These are phyloP conservation scores for Caenorhabditis drosophilae DNA, from an alignment of 2,888 invertebrate genomes.

Conservation along the genomic window DNA sequence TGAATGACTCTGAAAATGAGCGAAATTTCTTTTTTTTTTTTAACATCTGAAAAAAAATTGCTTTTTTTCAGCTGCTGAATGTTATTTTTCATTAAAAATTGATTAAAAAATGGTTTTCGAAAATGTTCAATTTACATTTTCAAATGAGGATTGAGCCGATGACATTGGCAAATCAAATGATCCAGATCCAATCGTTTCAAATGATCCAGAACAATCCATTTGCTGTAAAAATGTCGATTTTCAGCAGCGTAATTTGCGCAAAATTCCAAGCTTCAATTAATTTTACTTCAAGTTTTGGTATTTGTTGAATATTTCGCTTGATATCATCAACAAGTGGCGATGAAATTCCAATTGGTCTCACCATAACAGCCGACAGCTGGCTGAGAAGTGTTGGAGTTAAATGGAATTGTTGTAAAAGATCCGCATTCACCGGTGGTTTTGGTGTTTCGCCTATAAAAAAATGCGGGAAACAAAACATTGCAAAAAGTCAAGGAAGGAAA, in stretches of 20 bases:
- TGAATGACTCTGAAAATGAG: slow-evolving; percentile 8
- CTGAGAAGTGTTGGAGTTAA: slow-evolving; percentile 20
- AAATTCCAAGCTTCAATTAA: neutral
- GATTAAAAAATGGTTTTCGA: too few relatives aligned
- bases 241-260: neutral
- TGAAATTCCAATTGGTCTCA: slow-evolving; percentile 17
- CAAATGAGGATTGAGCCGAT: slow-evolving; percentile 24
- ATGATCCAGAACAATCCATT: slow-evolving; percentile 35
- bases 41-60: neutral
- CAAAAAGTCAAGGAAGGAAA: too few relatives aligned
- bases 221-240: slow-evolving; percentile 13
- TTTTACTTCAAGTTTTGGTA: slow-evolving; percentile 27
- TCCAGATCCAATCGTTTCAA: slow-evolving; percentile 25
- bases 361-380: slow-evolving; percentile 35
- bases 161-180: slow-evolving; percentile 22
- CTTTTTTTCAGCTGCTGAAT: too few relatives aligned
- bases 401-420: slow-evolving; percentile 11
- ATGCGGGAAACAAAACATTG: too few relatives aligned
- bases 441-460: slow-evolving; percentile 51
- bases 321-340: slow-evolving; percentile 27
- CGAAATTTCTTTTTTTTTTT: neutral
- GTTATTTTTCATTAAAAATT: too few relatives aligned
- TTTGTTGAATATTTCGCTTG: slow-evolving; percentile 2
- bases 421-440: too few relatives aligned
- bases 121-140: too few relatives aligned